Evolutionary conservation across 2,888 invertebrate species (phyloP), one percentile per base, ranked within the genome.

Genomic region (Plusia festucae): DNA sequence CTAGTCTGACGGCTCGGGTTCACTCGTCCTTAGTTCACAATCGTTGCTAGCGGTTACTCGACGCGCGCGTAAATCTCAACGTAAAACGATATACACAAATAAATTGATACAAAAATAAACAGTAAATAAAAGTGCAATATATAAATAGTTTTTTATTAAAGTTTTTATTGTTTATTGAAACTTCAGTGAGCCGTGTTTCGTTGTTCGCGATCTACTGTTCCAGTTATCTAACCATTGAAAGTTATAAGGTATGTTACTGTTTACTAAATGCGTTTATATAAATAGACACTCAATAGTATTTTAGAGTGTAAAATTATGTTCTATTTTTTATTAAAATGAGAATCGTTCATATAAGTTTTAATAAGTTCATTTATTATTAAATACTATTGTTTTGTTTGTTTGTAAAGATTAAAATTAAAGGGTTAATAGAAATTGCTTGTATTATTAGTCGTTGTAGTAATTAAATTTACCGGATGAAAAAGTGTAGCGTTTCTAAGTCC

Each of bases 1-100:
- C 63, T 51, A 53, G 24, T 27, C n/a, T 13, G 30, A 13, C 53
- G 58, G 34, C 52, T 68, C 24, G 55, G 49, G 24, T 44, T 52
- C 8, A 53, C 58, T 63, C 27, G 44, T 56, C 53, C 60, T 60
- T 74, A 78, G 73, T 82, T 58, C 53, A 53, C 53, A 56, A 53
- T 64, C 59, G 53, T 58, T 62, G 44, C 68, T 74, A 63, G 73
- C 65, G 68, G 58, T 65, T 46, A 69, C 32, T 54, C 65, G 71
- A 82, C 82, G 82, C 83, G 73, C 61, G 83, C 82, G 82, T 66
- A 60, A 52, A 49, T 60, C 66, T 70, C 54, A 54, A 55, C 60
- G 49, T 54, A 56, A 67, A n/a, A 70, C 76, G 76, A 67, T 49
- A 6, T 27, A 73, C 56, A 40, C 51, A 60, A 40, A 30, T 11